Conservation (phyloP, 2,113 vertebrate species). For the Butastur rufipennis region DNA sequence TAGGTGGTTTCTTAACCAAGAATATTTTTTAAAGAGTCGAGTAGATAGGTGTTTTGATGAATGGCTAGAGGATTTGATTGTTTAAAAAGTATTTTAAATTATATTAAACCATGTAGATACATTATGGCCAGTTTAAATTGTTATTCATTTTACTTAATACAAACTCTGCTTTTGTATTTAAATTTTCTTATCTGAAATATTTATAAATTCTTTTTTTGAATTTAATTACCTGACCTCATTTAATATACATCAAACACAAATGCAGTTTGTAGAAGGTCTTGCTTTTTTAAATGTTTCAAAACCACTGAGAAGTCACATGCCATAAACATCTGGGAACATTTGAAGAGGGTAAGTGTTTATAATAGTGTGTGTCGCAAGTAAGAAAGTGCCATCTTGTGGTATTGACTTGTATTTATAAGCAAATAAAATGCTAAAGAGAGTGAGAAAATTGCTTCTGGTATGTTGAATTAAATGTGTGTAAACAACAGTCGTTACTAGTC, state of each 20-base stretch:
- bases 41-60: slow-evolving; percentile 55
- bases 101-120: slow-evolving; percentile 67
- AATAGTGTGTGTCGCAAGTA: slow-evolving; percentile 72
- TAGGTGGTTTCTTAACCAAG: slow-evolving; percentile 54
- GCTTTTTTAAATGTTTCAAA: slow-evolving; percentile 78
- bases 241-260: slow-evolving; percentile 73
- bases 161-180: slow-evolving; percentile 81
- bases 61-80: slow-evolving; percentile 59
- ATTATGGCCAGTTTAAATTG: slow-evolving; percentile 64
- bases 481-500: not conserved
- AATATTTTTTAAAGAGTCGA: slow-evolving; percentile 48
- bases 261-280: slow-evolving; percentile 75
- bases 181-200: slow-evolving; percentile 81
- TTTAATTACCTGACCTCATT: slow-evolving; percentile 79
- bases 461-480: slow-evolving; percentile 50
- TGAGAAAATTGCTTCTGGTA: slow-evolving; percentile 37
- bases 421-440: slow-evolving; percentile 80
- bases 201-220: slow-evolving; percentile 81
- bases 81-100: slow-evolving; percentile 70
- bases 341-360: slow-evolving; percentile 75
- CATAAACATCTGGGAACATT: slow-evolving; percentile 67
- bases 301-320: slow-evolving; percentile 50
- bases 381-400: slow-evolving; percentile 83
- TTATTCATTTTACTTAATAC: slow-evolving; percentile 75
- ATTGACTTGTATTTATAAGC: slow-evolving; percentile 80